Evolutionary conservation across 2,888 invertebrate species (phyloP).

Genomic region (Venustoraphidia nigricollis): DNA sequence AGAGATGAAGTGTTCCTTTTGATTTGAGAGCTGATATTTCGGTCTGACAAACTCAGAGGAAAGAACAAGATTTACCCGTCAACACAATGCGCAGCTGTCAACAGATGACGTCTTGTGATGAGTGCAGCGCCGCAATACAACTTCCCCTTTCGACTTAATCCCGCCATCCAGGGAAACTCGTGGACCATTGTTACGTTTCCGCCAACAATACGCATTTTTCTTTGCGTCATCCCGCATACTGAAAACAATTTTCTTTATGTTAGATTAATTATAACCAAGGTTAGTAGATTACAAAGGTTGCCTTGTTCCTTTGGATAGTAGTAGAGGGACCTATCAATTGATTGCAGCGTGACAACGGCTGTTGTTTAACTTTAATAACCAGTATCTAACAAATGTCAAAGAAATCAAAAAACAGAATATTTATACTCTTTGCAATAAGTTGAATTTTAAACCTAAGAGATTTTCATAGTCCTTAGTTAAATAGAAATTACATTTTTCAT

Average conservation of each 20-base stretch:
- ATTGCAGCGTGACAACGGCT: no score
- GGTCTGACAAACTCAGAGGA: neutral
- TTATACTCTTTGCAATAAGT: no score
- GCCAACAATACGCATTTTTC: conserved; percentile 52
- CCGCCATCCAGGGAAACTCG: conserved; percentile 65
- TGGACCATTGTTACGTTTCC: conserved; percentile 46
- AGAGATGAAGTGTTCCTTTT: conserved; percentile 10
- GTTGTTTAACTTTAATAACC: no score
- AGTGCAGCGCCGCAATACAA: conserved; percentile 62
- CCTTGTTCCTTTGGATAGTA: no score
- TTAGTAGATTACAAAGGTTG: no score
- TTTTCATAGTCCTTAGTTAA: no score
- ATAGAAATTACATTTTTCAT: no score
- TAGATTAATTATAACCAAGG: no score
- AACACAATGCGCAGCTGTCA: conserved; percentile 64
- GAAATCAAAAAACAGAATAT: no score
- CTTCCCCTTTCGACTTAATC: conserved; percentile 44
- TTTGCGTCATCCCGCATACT: conserved; percentile 42
- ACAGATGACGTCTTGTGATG: conserved; percentile 50
- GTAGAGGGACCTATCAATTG: no score
- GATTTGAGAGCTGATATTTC: neutral
- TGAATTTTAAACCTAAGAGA: no score
- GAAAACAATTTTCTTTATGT: conserved; percentile 10
- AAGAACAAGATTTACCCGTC: conserved; percentile 38
- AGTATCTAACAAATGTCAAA: no score